Base-by-base conservation (phyloP, 2,888 invertebrate genomes). In the Drosophila lutescens region DNA sequence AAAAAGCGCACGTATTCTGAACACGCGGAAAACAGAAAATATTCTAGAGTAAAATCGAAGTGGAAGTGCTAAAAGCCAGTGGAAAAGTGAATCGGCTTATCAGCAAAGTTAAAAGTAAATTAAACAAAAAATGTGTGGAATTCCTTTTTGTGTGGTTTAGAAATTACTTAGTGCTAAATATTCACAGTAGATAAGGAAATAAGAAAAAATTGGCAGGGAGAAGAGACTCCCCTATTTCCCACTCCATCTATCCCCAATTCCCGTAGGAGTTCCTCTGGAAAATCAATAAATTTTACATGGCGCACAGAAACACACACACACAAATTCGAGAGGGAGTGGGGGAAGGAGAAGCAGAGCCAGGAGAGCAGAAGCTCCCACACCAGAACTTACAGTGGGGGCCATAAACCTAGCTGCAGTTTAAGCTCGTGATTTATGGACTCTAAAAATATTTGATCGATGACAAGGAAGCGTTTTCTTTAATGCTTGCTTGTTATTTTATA, bases 1-100 rank as follows among this genome's bases (percentile, higher is more conserved):
- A 89, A 88, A 86, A 88, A 80, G 87, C 85, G 89, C 90, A 89
- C 88, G 90, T 75, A 77, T 70, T 79, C 73, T 67, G 63, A 76
- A 62, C 70, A 68, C 71, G 62, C 86, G 76, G 74, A 77, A 67
- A 13, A 67, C 41, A 57, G 73, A 62, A 68, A 23, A 38, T 68
- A 36, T 36, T 46, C 20, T 41, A 58, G 65, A 74, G 73, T 77
- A 41, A 51, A 61, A 54, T 61, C 49, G 38, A 58, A 68, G 46
- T 71, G 38, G 55, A 63, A 72, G 68, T 89, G 89, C 75, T 89
- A 12, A 65, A 81, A 85, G 85, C 74, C 78, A 61, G 40, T 54
- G 50, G 32, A 66, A 69, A 55, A 71, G 56, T 23, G 67, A 77
- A 70, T 50, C 68, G 57, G 73, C 67, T 73, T 44, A 75, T 65